Evolutionary conservation across 2,113 vertebrate genomes (phyloP).

Genomic region (Bos javanicus): DNA sequence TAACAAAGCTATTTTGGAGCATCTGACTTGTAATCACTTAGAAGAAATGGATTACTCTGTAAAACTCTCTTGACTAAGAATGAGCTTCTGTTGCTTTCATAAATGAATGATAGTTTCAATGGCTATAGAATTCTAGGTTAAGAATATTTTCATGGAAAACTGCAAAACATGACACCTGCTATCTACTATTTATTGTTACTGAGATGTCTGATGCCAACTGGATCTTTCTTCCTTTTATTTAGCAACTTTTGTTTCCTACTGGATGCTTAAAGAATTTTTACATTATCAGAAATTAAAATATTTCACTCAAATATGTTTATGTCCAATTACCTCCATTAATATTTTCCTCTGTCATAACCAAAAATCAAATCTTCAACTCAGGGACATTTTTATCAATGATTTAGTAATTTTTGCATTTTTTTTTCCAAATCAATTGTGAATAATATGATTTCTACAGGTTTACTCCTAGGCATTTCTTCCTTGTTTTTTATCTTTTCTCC

Average conservation of each 20-base stretch:
- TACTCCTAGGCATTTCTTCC: background rate
- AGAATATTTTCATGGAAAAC: conserved; percentile 31
- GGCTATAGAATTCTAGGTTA: background rate
- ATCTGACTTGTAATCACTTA: background rate
- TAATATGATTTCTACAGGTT: background rate
- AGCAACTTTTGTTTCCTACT: background rate
- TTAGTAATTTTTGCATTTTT: background rate
- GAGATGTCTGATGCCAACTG: background rate
- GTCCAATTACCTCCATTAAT: background rate
- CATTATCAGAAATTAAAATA: background rate
- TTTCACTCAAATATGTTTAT: background rate
- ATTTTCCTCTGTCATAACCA: background rate
- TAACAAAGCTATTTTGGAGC: background rate
- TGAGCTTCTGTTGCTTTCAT: background rate
- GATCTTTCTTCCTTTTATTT: background rate
- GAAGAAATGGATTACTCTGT: background rate
- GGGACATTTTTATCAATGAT: background rate
- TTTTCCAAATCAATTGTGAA: background rate
- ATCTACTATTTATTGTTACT: background rate
- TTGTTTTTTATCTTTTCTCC: background rate
- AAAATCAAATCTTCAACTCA: background rate
- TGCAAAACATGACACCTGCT: background rate
- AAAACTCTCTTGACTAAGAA: background rate
- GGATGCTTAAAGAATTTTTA: background rate
- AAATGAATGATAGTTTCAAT: background rate